phyloP scores from a whole-genome alignment of 2,113 vertebrate species.

The Canis aureus region DNA sequence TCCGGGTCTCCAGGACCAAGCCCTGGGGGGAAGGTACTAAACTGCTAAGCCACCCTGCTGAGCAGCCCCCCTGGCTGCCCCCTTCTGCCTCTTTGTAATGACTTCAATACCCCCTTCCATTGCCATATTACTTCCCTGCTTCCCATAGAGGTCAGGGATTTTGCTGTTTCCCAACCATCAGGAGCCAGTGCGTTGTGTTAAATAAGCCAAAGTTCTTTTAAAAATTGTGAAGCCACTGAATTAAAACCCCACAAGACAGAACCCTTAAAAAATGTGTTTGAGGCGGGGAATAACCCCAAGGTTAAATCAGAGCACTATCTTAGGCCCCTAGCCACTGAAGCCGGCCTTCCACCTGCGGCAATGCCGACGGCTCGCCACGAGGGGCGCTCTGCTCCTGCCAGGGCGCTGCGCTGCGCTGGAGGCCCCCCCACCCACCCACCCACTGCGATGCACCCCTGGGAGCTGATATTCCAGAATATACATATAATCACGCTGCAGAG shows the following conservation, averaged over 20 bases:
- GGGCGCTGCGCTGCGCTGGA: not conserved
- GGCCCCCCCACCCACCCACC: not conserved
- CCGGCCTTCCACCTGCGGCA: too few species aligned
- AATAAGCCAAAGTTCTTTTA: not conserved
- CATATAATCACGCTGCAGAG: not conserved
- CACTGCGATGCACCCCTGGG: not conserved
- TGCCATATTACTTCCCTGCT: not conserved
- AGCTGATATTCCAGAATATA: not conserved
- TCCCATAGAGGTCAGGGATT: not conserved
- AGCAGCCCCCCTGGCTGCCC: too few species aligned
- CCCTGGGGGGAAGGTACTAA: too few species aligned
- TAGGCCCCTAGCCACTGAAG: fast-evolving
- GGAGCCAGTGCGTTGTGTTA: not conserved
- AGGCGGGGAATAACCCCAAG: not conserved
- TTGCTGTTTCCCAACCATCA: not conserved
- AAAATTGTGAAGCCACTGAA: not conserved
- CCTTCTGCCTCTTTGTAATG: not conserved
- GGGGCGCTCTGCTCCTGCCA: conserved; percentile 22
- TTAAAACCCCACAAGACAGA: not conserved
- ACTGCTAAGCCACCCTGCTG: too few species aligned
- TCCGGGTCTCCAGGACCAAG: too few species aligned
- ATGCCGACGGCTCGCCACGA: fast-evolving
- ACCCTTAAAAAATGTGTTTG: too few species aligned
- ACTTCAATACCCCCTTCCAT: not conserved
- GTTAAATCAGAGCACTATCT: not conserved